Evolutionary conservation across 2,113 vertebrate species (phyloP).

Genomic region (Vireo altiloquus): DNA sequence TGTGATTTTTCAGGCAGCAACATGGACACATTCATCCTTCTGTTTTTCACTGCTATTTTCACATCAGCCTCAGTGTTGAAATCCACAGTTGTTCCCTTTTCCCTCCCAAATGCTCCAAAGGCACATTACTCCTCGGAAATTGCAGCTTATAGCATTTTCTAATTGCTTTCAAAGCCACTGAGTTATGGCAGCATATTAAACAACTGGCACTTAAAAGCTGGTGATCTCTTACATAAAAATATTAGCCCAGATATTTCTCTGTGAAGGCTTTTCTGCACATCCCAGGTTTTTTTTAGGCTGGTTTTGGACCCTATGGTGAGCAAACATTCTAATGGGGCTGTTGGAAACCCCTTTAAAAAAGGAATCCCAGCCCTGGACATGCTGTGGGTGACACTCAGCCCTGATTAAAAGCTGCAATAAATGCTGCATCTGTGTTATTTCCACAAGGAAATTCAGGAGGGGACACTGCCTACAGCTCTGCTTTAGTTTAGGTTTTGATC

Average conservation of each 20-base stretch:
- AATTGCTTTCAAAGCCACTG: conserved; percentile 51
- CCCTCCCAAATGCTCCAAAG: conserved; percentile 6
- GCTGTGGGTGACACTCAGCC: background rate
- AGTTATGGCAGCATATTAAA: conserved; percentile 42
- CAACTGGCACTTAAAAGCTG: conserved; percentile 30
- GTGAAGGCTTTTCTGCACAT: background rate
- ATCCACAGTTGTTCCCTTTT: conserved; percentile 21
- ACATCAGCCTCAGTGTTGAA: background rate
- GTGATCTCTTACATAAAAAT: conserved; percentile 49
- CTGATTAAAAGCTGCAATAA: conserved; percentile 26
- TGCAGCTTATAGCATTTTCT: conserved; percentile 51
- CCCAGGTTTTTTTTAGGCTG: background rate
- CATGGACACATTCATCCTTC: background rate
- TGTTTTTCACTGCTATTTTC: background rate
- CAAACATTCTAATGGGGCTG: background rate
- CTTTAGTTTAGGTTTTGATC: background rate
- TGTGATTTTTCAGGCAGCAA: background rate
- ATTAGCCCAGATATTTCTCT: conserved; percentile 9
- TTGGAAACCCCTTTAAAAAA: background rate
- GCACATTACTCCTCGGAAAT: background rate
- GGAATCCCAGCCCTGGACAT: background rate
- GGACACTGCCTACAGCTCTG: background rate
- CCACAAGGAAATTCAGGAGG: background rate
- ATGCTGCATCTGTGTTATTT: background rate
- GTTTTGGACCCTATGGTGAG: background rate